Evolutionary conservation across 2,797 vertebrate genomes (phyloP), one percentile per base, ranked within the genome.

Genomic region (Pelochelys cantorii): DNA sequence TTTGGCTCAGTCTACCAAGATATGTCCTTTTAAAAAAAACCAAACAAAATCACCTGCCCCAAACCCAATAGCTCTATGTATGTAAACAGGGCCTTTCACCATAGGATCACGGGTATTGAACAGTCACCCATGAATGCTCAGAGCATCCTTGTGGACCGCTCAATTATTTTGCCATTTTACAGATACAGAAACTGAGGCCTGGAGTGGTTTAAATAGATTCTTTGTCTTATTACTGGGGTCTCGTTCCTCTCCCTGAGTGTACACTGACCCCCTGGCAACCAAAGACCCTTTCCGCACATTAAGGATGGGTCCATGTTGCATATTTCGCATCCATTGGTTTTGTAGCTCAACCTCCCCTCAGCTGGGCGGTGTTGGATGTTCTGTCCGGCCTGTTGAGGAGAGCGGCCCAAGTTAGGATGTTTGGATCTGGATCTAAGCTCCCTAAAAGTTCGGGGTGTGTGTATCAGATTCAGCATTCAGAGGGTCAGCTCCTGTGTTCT

Each of bases 231-330:
- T 37, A 48, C 52, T 7, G 8, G 37, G 22, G 12, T 29, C 37
- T 27, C 15, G 12, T 13, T 48, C 42, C 74, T 77, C 25, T 77
- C 37, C 42, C 74, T 25, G 74, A 25, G 11, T 77, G 42, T 77
- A 23, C 14, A 1, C 74, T 17, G 37, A 27, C 74, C 74, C 71
- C 8, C 5, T 71, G 25, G 37, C 12, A 77, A 77, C 14, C 37
- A 77, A 77, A 52, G 74, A 52, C 25, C 42, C 23, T 4, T 52
- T 6, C 37, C 23, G 37, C 74, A 8, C 13, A 48, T 77, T 34
- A 71, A 10, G 4, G n/a, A 71, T 10, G 2, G n/a, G n/a, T 10
- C n/a, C 10, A 8, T 1, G 1, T 22, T 71, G n/a, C 22, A 9
- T 5, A 71, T 71, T 71, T 71, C n/a, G 22, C n/a, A 71, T 34